Evolutionary conservation across 2,113 vertebrate species (phyloP).

Genomic region (Otis tarda): DNA sequence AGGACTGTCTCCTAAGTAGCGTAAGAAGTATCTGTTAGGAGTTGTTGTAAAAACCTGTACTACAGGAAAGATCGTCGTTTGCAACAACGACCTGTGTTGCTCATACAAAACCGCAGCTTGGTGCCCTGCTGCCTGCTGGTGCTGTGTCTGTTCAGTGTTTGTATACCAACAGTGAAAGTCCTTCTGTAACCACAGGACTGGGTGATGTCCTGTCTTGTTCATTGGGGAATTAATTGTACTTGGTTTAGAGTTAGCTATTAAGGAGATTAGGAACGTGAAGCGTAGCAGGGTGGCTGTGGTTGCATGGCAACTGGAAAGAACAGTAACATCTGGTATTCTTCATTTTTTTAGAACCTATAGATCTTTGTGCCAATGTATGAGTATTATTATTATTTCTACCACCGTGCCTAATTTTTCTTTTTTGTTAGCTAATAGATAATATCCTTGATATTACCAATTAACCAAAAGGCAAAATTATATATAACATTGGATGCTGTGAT

Average conservation of each 20-base stretch:
- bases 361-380: not conserved
- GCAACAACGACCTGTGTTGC: not conserved
- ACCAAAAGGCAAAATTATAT: not conserved
- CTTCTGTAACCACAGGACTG: not conserved
- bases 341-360: slow-evolving; percentile 21
- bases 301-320: slow-evolving; percentile 58
- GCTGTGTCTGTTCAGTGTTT: slow-evolving; percentile 18
- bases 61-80: not conserved
- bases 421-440: not conserved
- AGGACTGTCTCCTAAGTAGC: not conserved
- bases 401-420: not conserved
- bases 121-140: not conserved
- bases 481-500: not conserved
- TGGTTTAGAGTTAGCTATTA: slow-evolving; percentile 51
- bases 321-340: slow-evolving; percentile 40
- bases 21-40: not conserved
- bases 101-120: not conserved
- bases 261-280: slow-evolving; percentile 52
- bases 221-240: slow-evolving; percentile 40
- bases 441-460: not conserved
- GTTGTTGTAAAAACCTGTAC: not conserved
- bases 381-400: not conserved
- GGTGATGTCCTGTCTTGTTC: slow-evolving; percentile 25
- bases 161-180: not conserved
- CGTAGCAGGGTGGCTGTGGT: slow-evolving; percentile 36